Base-by-base conservation (phyloP, 2,888 invertebrate genomes). In the Drosophila cognata region DNA sequence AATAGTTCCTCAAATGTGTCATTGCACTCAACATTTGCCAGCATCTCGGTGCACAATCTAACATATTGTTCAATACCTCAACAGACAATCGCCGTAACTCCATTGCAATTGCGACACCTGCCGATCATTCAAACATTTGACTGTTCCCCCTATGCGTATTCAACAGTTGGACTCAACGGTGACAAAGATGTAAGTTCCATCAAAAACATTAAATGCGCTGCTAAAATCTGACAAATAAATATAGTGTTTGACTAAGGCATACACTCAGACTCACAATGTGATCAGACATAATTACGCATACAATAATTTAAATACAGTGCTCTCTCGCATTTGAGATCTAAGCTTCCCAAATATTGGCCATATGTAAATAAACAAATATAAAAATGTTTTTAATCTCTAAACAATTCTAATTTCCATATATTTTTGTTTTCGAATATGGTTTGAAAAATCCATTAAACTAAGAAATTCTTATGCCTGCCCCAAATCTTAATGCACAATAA, bases 111-210 rank as follows among this genome's bases (percentile, higher is more conserved):
- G 57, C 87, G 85, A 78, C 82, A 88, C 60, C 78, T 90, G 74
- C 86, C 90, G 31, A 83, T 83, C n/a, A 89, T 90, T 56, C 91
- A 91, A 70, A 89, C 92, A n/a, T 91, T 91, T 65, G 89, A 89
- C 60, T 89, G 83, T 74, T 78, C 81, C 58, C 74, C 76, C 63
- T 84, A 92, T 89, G 91, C 79, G 65, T 82, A 84, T 66, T 78
- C 85, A 46, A 56, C 71, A 52, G 75, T 76, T 36, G 77, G 73
- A 29, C 28, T 60, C 13, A 63, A 58, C 62, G 65, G 62, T 66
- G 79, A 88, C 38, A 91, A 87, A 78, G 90, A 91, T 89, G 92
- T 92, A 75, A 88, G 91, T 90, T 16, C 6, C 33, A 16, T 4
- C 13, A 18, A 46, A 36, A 55, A 7, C 2, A 33, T 11, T 25